Conservation (phyloP, 2,888 invertebrate genomes). For the Abscondita cerata region DNA sequence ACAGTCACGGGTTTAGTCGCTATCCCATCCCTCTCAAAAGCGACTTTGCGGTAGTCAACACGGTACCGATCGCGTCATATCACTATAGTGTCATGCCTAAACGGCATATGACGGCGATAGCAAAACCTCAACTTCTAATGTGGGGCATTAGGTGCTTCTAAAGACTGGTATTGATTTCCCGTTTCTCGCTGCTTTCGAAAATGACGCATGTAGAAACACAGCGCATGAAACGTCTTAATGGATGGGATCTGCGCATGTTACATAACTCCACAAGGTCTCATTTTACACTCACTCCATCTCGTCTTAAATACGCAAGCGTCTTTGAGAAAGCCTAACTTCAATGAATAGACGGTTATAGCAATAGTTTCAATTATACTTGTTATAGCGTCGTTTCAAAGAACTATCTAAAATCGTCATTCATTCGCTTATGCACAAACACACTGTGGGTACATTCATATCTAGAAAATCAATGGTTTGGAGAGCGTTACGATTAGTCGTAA, state of each 20-base stretch:
- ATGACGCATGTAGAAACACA: conserved; percentile 42
- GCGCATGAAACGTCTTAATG: conserved; percentile 39
- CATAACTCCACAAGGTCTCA: conserved; percentile 34
- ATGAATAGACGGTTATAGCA: not conserved
- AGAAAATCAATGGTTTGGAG: too few species aligned
- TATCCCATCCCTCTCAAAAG: conserved; percentile 44
- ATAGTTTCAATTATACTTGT: not conserved
- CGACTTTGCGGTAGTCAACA: conserved; percentile 43
- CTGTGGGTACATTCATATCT: too few species aligned
- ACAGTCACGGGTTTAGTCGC: conserved; percentile 32
- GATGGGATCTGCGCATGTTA: conserved; percentile 42
- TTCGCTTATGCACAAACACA: too few species aligned
- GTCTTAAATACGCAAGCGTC: not conserved
- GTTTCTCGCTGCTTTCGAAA: conserved; percentile 43
- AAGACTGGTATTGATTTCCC: conserved; percentile 53
- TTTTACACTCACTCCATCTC: conserved; percentile 17
- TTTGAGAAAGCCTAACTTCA: not conserved
- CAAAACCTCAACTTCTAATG: conserved; percentile 47
- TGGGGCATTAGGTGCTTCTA: conserved; percentile 54
- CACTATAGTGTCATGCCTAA: conserved; percentile 42
- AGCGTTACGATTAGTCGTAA: too few species aligned
- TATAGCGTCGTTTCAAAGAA: too few species aligned
- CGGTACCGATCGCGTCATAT: conserved; percentile 38
- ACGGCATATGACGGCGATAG: conserved; percentile 38
- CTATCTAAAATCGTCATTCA: too few species aligned